Evolutionary conservation across 2,797 vertebrate genomes (phyloP).

Genomic region (Malurus splendens): DNA sequence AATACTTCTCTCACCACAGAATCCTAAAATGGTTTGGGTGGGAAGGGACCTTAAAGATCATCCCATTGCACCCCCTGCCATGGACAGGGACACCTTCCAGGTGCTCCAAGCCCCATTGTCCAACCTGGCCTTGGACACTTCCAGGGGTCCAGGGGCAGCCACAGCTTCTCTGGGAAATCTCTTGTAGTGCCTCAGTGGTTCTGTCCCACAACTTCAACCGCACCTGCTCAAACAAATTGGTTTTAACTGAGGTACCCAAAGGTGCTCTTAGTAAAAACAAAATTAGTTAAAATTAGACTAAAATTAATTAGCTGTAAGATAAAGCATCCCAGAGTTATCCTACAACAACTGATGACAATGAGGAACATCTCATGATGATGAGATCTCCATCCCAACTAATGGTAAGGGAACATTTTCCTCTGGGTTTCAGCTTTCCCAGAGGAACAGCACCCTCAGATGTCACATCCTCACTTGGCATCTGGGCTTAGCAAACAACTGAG

Average conservation of each 20-base stretch:
- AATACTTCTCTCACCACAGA: neutral
- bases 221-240: neutral
- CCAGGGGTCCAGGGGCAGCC: neutral
- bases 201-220: neutral
- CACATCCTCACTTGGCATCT: neutral
- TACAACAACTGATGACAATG: neutral
- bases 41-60: neutral
- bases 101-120: rapidly evolving
- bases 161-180: neutral
- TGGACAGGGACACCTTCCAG: rapidly evolving
- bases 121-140: neutral
- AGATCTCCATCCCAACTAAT: no score
- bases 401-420: neutral
- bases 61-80: rapidly evolving
- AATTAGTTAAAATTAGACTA: neutral
- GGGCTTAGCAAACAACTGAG: neutral
- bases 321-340: neutral
- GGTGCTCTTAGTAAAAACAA: neutral
- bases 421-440: neutral
- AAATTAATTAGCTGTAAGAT: neutral
- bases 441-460: neutral
- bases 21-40: neutral
- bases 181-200: rapidly evolving
- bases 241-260: neutral
- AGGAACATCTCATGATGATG: no score